A percentile compares a stretch with the other conserved stretches of the same genome.
Evolutionary conservation across 2,113 vertebrate genomes (phyloP).

Genomic region (Dolichallabes microphthalmus): DNA sequence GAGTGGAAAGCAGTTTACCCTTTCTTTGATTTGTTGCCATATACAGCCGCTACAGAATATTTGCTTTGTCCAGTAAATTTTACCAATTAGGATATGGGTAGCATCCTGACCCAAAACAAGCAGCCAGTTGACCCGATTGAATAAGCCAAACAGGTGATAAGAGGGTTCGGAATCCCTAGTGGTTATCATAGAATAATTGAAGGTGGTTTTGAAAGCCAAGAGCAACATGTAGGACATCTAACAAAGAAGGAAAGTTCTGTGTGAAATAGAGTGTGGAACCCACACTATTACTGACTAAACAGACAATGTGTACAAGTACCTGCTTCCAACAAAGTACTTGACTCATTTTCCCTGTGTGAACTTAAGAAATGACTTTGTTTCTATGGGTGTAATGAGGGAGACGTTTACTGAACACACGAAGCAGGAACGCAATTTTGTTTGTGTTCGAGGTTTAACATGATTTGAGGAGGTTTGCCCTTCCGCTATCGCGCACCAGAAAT

Average conservation of each 20-base stretch:
- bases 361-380: too few species aligned
- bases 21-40: too few species aligned
- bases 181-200: neutral
- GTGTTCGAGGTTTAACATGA: constrained; percentile 12
- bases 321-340: too few species aligned
- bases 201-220: neutral
- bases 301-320: too few species aligned
- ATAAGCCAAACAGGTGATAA: neutral
- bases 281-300: too few species aligned
- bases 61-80: too few species aligned
- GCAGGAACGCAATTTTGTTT: too few species aligned
- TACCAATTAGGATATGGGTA: neutral
- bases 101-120: neutral
- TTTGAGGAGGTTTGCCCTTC: constrained; percentile 46
- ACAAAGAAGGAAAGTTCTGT: neutral
- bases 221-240: neutral
- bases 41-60: too few species aligned
- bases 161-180: neutral
- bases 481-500: constrained; percentile 30
- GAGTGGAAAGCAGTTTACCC: neutral
- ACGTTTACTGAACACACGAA: too few species aligned
- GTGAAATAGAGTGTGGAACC: too few species aligned
- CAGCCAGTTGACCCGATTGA: neutral
- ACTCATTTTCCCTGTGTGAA: too few species aligned
- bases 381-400: too few species aligned